phyloP scores from a whole-genome alignment of 2,113 vertebrate genomes.

The Alaudala cheleensis region DNA sequence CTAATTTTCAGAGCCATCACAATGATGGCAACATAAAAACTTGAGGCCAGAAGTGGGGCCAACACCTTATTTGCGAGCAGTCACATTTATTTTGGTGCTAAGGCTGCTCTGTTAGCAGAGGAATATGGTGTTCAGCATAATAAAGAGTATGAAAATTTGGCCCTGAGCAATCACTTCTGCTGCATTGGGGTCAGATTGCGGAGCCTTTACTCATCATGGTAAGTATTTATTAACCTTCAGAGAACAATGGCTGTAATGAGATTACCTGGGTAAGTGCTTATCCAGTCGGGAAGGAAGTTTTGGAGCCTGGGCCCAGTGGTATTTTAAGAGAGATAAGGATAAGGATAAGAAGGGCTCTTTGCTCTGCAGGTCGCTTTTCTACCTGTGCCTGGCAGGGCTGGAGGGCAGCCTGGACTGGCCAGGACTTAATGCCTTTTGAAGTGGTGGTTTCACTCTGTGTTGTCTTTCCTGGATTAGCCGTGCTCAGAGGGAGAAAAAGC shows the following conservation, averaged over 20 bases:
- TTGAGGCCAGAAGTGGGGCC: slow-evolving; percentile 20
- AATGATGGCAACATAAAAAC: slow-evolving; percentile 13
- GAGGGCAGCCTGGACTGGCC: neutral
- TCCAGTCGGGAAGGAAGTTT: neutral
- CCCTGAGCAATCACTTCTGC: slow-evolving; percentile 39
- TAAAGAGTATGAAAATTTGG: slow-evolving; percentile 5
- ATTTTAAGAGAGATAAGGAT: neutral
- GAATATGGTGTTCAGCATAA: neutral
- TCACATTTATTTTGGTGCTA: slow-evolving; percentile 1
- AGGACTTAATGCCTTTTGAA: neutral
- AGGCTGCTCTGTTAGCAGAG: neutral
- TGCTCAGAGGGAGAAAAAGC: neutral
- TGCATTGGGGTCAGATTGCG: neutral
- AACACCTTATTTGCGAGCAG: slow-evolving; percentile 23
- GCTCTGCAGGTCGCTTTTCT: neutral
- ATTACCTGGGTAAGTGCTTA: slow-evolving; percentile 26
- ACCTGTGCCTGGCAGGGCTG: neutral
- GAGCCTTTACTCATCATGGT: slow-evolving; percentile 49
- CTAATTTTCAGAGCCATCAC: slow-evolving; percentile 45
- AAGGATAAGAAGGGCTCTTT: neutral
- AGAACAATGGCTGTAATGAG: slow-evolving; percentile 44
- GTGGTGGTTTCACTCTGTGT: neutral
- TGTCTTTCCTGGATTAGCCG: neutral
- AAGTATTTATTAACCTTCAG: slow-evolving; percentile 41
- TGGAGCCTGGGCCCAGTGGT: neutral